phyloP scores from a whole-genome alignment of 2,888 invertebrate genomes.

The Ectemnius lituratus region DNA sequence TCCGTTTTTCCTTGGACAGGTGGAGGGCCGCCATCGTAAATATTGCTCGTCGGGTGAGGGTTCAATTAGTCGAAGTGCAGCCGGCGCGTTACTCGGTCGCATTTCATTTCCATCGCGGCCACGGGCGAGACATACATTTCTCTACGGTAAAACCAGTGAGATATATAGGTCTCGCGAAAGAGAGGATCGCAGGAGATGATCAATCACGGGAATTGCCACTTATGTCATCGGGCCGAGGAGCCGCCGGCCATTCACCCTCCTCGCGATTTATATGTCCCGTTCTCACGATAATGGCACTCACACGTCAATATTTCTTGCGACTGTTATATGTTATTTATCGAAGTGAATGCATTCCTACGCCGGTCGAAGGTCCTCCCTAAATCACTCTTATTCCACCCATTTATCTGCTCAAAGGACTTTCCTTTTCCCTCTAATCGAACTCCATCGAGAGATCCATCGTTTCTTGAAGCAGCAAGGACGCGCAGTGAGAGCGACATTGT shows the following conservation, averaged over 20 bases:
- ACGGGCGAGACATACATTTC: constrained; percentile 35
- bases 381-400: constrained; percentile 48
- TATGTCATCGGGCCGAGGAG: constrained; percentile 55
- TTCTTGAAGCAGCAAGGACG: too few species aligned
- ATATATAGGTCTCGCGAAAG: constrained; percentile 32
- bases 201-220: constrained; percentile 67
- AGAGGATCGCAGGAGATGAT: constrained; percentile 49
- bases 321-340: constrained; percentile 47
- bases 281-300: constrained; percentile 50
- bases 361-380: constrained; percentile 18
- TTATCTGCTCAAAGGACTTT: constrained; percentile 21
- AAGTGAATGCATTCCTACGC: constrained; percentile 28
- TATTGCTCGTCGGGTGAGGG: constrained; percentile 35
- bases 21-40: constrained; percentile 39
- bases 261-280: constrained; percentile 19
- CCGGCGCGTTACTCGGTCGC: constrained; percentile 21
- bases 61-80: constrained; percentile 52
- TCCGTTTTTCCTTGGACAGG: neutral
- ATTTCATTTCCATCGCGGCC: constrained; percentile 23
- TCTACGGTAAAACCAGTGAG: constrained; percentile 46
- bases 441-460: too few species aligned
- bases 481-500: too few species aligned
- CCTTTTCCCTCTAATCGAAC: constrained; percentile 33
- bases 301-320: constrained; percentile 52
- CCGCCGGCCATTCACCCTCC: neutral